These are phyloP conservation scores for Folsomia manolachei DNA, from an alignment of 2,888 invertebrate genomes.

Conservation along the genomic window DNA sequence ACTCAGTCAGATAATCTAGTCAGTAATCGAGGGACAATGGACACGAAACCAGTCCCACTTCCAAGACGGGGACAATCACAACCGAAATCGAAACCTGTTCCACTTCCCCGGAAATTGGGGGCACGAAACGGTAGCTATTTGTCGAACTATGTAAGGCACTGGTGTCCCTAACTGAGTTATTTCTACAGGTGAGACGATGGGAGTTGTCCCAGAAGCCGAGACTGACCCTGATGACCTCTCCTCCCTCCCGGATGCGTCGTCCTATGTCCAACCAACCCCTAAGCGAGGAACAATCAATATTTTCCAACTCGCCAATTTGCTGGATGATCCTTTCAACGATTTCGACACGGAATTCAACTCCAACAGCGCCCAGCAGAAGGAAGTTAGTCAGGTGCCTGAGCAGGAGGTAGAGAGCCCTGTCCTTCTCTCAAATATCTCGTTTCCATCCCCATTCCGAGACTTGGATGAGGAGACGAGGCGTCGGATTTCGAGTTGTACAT, in stretches of 20 bases:
- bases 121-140: too few species aligned
- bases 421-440: slow-evolving; percentile 24
- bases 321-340: slow-evolving; percentile 45
- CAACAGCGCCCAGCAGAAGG: background rate
- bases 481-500: slow-evolving; percentile 27
- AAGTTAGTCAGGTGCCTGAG: background rate
- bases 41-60: slow-evolving; percentile 34
- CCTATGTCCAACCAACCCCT: background rate
- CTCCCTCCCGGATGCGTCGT: background rate
- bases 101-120: slow-evolving; percentile 37
- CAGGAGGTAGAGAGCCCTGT: background rate
- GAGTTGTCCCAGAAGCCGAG: background rate
- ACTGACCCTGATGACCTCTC: background rate
- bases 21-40: too few species aligned
- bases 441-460: slow-evolving; percentile 36
- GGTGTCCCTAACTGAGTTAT: too few species aligned
- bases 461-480: slow-evolving; percentile 34
- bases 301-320: slow-evolving; percentile 30
- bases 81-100: slow-evolving; percentile 34
- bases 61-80: slow-evolving; percentile 24
- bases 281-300: slow-evolving; percentile 42
- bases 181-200: too few species aligned
- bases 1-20: too few species aligned
- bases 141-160: too few species aligned
- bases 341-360: slow-evolving; percentile 41